Conservation (phyloP, 2,113 vertebrate species). For the Microtus montanus region DNA sequence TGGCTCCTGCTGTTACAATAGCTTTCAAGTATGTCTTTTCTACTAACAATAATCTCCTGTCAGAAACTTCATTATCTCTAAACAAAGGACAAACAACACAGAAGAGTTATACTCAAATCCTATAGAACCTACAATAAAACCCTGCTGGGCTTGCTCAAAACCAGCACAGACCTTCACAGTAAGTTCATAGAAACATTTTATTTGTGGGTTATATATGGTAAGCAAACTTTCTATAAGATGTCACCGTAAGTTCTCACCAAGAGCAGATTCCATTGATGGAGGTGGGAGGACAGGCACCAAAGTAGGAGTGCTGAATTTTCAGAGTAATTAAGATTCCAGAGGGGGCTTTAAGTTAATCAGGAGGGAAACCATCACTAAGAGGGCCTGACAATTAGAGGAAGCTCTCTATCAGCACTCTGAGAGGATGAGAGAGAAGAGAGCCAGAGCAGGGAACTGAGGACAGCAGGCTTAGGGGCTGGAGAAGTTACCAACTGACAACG, state of each 20-base stretch:
- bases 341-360: constrained; percentile 15
- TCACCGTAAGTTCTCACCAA: neutral
- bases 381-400: neutral
- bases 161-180: neutral
- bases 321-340: constrained; percentile 28
- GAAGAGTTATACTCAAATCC: neutral
- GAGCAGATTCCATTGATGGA: neutral
- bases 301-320: neutral
- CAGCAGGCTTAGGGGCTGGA: neutral
- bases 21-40: constrained; percentile 39
- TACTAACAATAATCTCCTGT: neutral
- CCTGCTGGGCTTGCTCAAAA: constrained; percentile 6
- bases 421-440: neutral
- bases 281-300: neutral
- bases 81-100: constrained; percentile 18
- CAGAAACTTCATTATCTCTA: constrained; percentile 18
- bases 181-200: neutral
- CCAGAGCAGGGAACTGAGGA: neutral
- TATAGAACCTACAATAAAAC: neutral
- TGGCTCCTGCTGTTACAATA: neutral
- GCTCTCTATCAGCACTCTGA: neutral
- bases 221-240: neutral
- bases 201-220: neutral
- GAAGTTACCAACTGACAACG: neutral
- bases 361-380: neutral